Conservation (phyloP, 2,888 invertebrate species). For the Lydus trimaculatus region DNA sequence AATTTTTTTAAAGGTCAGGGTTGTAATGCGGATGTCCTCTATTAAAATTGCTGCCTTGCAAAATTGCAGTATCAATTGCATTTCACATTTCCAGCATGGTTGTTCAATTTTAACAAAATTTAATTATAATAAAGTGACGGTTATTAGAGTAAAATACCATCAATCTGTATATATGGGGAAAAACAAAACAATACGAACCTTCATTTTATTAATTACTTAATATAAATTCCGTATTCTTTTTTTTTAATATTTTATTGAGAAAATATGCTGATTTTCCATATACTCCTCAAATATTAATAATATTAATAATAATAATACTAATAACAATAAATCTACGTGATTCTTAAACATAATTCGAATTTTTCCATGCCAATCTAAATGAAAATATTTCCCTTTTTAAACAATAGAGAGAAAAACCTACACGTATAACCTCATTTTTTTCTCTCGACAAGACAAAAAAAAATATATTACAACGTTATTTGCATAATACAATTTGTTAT, state of each 20-base stretch:
- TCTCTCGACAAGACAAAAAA: neutral
- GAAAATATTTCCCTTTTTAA: conserved; percentile 3
- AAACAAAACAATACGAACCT: neutral
- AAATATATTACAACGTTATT: neutral
- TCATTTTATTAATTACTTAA: neutral
- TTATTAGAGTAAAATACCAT: neutral
- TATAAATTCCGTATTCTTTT: neutral
- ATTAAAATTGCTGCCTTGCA: neutral
- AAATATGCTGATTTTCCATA: neutral
- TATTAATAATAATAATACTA: neutral
- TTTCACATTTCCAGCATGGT: neutral
- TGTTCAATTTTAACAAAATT: neutral
- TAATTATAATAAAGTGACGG: neutral
- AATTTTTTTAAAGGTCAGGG: neutral
- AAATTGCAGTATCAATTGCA: neutral
- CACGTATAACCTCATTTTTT: conserved; percentile 4
- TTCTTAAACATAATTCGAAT: neutral
- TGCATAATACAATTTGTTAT: conserved; percentile 3
- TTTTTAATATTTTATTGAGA: neutral
- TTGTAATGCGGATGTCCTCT: neutral
- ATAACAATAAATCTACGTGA: neutral
- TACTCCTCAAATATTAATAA: neutral
- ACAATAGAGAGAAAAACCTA: neutral
- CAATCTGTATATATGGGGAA: no score
- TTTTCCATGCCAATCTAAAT: neutral